Percentiles rank a stretch among this genome's conserved stretches.
Conservation (phyloP, 2,888 invertebrate species). For the Drosophila barbarae region DNA sequence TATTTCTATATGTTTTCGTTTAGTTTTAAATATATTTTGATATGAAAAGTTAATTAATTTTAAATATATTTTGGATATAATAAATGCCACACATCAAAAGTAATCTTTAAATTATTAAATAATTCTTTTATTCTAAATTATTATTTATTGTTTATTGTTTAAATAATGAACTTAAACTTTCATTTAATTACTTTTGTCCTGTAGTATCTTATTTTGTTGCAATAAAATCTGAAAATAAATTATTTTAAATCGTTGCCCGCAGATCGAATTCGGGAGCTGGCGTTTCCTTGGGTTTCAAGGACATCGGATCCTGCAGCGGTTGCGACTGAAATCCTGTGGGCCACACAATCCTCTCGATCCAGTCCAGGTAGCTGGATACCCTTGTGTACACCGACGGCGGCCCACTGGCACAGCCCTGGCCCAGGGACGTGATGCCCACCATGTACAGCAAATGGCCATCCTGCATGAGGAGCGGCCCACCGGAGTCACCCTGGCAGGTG, state of each 20-base stretch:
- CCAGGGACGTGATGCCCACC: conserved; percentile 66
- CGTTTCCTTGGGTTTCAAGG: neutral
- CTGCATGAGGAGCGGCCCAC: conserved; percentile 54
- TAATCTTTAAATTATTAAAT: no score
- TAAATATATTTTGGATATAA: no score
- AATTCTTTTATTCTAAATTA: no score
- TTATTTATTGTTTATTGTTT: no score
- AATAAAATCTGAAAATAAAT: neutral
- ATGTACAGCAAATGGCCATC: neutral
- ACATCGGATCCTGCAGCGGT: neutral
- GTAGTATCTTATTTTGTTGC: neutral
- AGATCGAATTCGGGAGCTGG: conserved; percentile 8
- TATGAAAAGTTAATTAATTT: no score
- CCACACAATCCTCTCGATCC: conserved; percentile 74
- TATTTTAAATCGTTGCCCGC: neutral
- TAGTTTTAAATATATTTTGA: no score
- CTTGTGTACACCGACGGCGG: conserved; percentile 73
- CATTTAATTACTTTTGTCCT: no score
- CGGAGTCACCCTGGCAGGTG: conserved; percentile 68
- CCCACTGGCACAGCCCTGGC: conserved; percentile 67
- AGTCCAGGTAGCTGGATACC: conserved; percentile 68
- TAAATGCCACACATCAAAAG: no score
- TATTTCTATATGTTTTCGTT: no score
- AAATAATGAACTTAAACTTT: no score
- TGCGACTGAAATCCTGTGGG: conserved; percentile 27